Conservation (phyloP, 1,140 invertebrate species). For the Neodiprion lecontei region DNA sequence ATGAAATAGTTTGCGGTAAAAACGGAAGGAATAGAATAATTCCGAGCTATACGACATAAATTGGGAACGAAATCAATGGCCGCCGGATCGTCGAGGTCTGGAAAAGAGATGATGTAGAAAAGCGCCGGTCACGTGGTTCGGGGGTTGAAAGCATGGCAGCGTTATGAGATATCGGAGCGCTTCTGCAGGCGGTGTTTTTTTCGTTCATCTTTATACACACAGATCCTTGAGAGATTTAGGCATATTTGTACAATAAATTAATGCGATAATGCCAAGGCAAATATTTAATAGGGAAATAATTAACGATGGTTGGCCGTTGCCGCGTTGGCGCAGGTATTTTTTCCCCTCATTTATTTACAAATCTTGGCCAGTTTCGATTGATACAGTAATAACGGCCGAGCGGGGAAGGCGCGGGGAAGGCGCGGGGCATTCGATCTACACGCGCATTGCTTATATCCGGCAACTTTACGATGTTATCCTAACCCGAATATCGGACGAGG, state of each 20-base stretch:
- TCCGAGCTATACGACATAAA: too few relatives aligned
- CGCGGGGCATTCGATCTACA: background rate
- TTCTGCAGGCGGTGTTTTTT: too few relatives aligned
- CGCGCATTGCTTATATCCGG: conserved; percentile 32
- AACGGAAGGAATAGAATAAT: too few relatives aligned
- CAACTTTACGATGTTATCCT: conserved; percentile 44
- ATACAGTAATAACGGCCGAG: background rate
- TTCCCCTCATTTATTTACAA: background rate
- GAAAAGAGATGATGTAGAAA: too few relatives aligned
- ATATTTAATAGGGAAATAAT: conserved; percentile 9
- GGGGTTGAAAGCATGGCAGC: too few relatives aligned
- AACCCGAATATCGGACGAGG: conserved; percentile 38
- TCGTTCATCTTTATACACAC: too few relatives aligned
- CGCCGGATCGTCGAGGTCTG: too few relatives aligned
- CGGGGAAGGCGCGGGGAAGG: background rate
- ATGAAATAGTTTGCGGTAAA: too few relatives aligned
- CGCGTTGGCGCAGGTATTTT: background rate
- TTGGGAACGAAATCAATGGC: too few relatives aligned
- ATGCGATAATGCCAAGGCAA: conserved; percentile 9
- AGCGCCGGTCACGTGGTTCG: too few relatives aligned
- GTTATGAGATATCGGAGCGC: too few relatives aligned
- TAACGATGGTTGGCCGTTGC: background rate
- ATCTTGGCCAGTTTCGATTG: conserved; percentile 1
- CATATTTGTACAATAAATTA: background rate
- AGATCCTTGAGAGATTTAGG: background rate